Base-by-base conservation (phyloP, 1,140 invertebrate species). In the Mycetomoellerius zeteki region DNA sequence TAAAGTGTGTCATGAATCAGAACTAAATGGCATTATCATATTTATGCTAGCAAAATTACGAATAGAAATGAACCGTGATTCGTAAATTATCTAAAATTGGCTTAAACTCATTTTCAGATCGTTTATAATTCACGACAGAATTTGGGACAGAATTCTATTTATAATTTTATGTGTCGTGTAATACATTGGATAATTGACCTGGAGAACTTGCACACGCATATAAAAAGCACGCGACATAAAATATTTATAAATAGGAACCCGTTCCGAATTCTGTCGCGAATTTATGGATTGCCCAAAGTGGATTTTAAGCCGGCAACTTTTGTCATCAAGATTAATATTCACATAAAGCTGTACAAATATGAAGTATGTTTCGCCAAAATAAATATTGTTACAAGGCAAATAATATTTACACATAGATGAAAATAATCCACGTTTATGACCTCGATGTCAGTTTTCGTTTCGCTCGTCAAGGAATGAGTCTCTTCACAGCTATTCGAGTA, bases 361-460 rank as follows among this genome's bases (percentile, higher is more conserved):
- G 47, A 16, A 37, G 19, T 14, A n/a, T 33, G 1, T 65, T 37
- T 67, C n/a, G 27, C 52, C 14, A n/a, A 67, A 24, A 56, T 37
- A 56, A 56, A 81, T 71, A 71, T 81, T 71, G 10, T 3, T 16
- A 5, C 64, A 19, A 21, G 4, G 47, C 16, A 69, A 69, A 43
- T 33, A 14, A n/a, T 81, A 81, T 69, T 69, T 37, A 27, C 30
- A 52, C 24, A 67, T 3, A 21, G n/a, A n/a, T 47, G 30, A 69
- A 80, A 80, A 80, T 80, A 80, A 27, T 54, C n/a, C 14, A 54
- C 62, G 60, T 65, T 43, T 71, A 56, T 54, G 67, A 52, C 33
- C 64, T 37, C 30, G 47, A 56, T 16, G 78, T 81, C 78, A 71
- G 52, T 56, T 81, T 71, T 71, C 65, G 50, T 71, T 81, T 56